Evolutionary conservation across 1,140 invertebrate species (phyloP).

Genomic region (Asobara japonica): DNA sequence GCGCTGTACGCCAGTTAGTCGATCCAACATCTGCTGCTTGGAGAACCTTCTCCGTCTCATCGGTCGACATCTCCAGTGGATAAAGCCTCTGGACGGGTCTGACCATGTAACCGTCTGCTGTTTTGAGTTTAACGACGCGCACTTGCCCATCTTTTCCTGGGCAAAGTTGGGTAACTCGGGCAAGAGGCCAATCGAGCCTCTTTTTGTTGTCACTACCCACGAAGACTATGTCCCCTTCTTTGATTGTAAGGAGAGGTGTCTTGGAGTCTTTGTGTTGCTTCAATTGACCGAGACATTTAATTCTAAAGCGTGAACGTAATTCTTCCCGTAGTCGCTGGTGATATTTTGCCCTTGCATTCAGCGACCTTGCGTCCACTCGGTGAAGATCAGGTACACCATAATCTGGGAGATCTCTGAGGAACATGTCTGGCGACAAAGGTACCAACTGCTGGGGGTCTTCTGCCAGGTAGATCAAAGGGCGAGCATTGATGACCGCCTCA

Average conservation of each 20-base stretch:
- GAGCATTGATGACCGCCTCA: constrained; percentile 46
- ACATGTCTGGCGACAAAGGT: constrained; percentile 41
- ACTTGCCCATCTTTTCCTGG: constrained; percentile 43
- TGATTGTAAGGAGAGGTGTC: background rate
- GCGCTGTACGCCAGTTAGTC: no score
- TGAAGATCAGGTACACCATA: constrained; percentile 41
- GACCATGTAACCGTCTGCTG: constrained; percentile 29
- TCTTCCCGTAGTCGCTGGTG: constrained; percentile 26
- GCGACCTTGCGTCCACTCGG: constrained; percentile 11
- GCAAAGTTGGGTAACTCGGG: constrained; percentile 45
- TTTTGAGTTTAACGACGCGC: constrained; percentile 41
- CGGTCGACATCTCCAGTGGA: constrained; percentile 15
- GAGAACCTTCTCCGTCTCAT: no score
- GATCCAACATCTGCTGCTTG: no score
- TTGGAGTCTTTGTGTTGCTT: constrained; percentile 19
- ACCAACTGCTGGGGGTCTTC: constrained; percentile 37
- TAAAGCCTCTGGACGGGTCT: constrained; percentile 36
- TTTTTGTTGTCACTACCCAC: constrained; percentile 41
- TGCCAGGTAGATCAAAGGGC: constrained; percentile 51
- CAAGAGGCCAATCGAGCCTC: no score
- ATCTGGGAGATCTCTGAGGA: constrained; percentile 43
- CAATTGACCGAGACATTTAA: constrained; percentile 42
- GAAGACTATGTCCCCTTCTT: constrained; percentile 41
- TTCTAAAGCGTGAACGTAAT: constrained; percentile 37
- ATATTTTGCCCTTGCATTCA: constrained; percentile 22